Evolutionary conservation across 1,140 invertebrate species (phyloP).

Genomic region (Hetaerina americana): DNA sequence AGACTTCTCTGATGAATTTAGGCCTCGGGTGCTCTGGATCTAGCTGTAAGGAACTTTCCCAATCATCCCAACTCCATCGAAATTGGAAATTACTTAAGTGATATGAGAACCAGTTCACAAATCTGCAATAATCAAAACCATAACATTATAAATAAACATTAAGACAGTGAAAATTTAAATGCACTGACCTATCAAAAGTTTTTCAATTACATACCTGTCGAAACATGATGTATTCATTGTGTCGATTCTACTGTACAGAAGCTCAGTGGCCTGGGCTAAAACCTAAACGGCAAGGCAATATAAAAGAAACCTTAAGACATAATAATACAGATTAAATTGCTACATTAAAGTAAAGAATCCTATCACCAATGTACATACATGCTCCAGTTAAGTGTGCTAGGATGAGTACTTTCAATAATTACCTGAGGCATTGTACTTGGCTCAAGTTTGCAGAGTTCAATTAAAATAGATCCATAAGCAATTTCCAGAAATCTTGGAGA

Average conservation of each 20-base stretch:
- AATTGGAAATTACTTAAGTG: conserved; percentile 99
- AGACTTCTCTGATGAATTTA: conserved; percentile 90
- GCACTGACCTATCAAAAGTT: background rate
- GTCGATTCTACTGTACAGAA: conserved; percentile 90
- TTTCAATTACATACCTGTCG: conserved; percentile 50
- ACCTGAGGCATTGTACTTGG: conserved; percentile 94
- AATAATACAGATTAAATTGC: background rate
- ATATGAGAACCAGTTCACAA: conserved; percentile 96
- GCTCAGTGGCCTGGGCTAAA: conserved; percentile 92
- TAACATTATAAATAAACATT: conserved; percentile 4
- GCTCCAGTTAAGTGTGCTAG: background rate
- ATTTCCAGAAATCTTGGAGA: conserved; percentile 78
- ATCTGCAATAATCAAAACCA: conserved; percentile 33
- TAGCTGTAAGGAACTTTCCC: conserved; percentile 70
- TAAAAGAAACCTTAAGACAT: conserved; percentile 4
- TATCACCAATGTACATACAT: background rate
- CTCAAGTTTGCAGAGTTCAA: conserved; percentile 94
- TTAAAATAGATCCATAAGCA: conserved; percentile 87
- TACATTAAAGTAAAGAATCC: background rate
- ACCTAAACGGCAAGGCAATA: conserved; percentile 30
- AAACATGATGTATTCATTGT: conserved; percentile 95
- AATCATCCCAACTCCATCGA: conserved; percentile 97
- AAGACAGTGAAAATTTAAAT: background rate
- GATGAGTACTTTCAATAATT: conserved; percentile 15
- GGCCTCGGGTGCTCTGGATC: conserved; percentile 85